These are phyloP conservation scores for Caenorhabditis sp. DNA, from an alignment of 2,888 invertebrate species.

Conservation along the genomic window DNA sequence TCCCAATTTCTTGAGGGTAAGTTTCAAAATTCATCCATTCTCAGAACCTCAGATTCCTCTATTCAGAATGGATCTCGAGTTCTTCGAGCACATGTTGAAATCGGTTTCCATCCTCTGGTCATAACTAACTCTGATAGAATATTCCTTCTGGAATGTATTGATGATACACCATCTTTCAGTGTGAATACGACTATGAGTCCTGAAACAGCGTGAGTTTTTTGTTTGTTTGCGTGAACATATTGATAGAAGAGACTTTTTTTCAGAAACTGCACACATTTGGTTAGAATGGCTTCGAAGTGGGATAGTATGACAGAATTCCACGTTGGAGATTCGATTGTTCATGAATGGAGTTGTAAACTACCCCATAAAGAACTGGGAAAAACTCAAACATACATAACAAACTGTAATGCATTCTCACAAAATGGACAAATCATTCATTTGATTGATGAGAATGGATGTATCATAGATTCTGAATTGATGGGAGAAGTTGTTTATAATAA, in stretches of 20 bases:
- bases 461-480: slow-evolving; percentile 55
- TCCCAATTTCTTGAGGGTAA: slow-evolving; percentile 33
- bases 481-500: slow-evolving; percentile 55
- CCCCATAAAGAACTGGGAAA: slow-evolving; percentile 36
- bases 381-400: slow-evolving; percentile 46
- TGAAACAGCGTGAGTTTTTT: slow-evolving; percentile 15
- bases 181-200: slow-evolving; percentile 16
- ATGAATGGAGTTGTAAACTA: slow-evolving; percentile 54
- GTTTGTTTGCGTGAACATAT: neutral
- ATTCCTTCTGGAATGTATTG: slow-evolving; percentile 49
- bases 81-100: slow-evolving; percentile 46
- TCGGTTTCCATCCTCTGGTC: slow-evolving; percentile 59
- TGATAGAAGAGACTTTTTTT: neutral
- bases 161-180: slow-evolving; percentile 16
- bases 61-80: slow-evolving; percentile 57
- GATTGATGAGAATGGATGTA: slow-evolving; percentile 58
- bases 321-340: slow-evolving; percentile 56
- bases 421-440: slow-evolving; percentile 54
- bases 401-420: slow-evolving; percentile 53
- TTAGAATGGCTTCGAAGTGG: slow-evolving; percentile 52
- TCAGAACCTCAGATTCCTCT: neutral
- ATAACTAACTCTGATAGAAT: slow-evolving; percentile 54
- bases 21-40: neutral
- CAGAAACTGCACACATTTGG: slow-evolving; percentile 48
- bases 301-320: slow-evolving; percentile 48